phyloP scores from a whole-genome alignment of 2,113 vertebrate genomes.

The Enhydra lutris region DNA sequence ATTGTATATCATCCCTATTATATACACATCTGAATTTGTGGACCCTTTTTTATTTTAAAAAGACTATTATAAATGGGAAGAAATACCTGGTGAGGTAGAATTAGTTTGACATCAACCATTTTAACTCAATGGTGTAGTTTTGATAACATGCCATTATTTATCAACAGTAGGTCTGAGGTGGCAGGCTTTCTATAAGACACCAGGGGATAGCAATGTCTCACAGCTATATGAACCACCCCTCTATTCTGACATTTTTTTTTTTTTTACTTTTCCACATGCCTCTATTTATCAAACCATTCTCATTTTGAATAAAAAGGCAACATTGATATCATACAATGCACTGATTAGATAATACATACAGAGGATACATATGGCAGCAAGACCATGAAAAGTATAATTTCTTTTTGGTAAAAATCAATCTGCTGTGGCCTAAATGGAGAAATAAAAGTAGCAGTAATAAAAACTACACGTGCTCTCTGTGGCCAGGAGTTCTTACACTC shows the following conservation, averaged over 20 bases:
- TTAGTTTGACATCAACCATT: conserved; percentile 37
- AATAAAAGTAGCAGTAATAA: not conserved
- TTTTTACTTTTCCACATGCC: not conserved
- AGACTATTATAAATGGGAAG: conserved; percentile 74
- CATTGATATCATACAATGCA: not conserved
- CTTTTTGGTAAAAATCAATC: not conserved
- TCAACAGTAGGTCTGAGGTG: conserved; percentile 4
- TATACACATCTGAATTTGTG: conserved; percentile 76
- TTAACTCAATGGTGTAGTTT: conserved; percentile 52
- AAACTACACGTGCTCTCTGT: not conserved
- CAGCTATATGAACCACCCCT: not conserved
- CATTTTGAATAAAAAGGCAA: conserved; percentile 31
- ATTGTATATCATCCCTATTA: conserved; percentile 79
- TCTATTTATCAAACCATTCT: conserved; percentile 20
- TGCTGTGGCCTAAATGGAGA: not conserved
- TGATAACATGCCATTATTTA: conserved; percentile 57
- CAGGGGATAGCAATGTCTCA: not conserved
- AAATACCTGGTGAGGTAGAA: conserved; percentile 55
- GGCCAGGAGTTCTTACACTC: not conserved
- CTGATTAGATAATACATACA: not conserved
- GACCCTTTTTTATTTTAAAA: conserved; percentile 67
- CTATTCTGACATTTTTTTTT: not conserved
- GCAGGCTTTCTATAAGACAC: not conserved
- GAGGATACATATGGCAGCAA: not conserved
- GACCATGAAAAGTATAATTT: not conserved